Percentiles rank a stretch among this genome's conserved stretches.
These are phyloP conservation scores for Ptychadena robeensis DNA, from an alignment of 2,797 vertebrate species.

Conservation along the genomic window DNA sequence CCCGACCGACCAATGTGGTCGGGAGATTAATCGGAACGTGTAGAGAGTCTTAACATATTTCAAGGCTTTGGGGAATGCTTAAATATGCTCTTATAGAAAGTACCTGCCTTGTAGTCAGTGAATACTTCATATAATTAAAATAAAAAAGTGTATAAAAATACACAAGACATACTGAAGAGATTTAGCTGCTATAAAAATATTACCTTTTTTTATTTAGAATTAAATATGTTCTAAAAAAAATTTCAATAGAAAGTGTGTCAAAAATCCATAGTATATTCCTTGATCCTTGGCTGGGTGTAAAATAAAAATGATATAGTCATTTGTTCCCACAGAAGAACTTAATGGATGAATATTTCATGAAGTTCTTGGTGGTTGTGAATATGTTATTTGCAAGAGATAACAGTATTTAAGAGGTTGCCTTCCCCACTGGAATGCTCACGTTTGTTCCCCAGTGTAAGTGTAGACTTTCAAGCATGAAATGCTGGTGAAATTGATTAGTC, in stretches of 20 bases:
- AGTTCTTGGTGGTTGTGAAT: not conserved
- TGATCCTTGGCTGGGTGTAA: not conserved
- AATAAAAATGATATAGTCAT: constrained; percentile 6
- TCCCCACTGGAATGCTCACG: not conserved
- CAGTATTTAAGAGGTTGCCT: not conserved
- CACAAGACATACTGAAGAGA: not conserved
- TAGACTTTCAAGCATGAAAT: not conserved
- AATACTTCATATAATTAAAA: not conserved
- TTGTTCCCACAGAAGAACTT: not conserved
- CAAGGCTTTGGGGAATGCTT: not conserved
- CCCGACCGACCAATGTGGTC: too few relatives aligned
- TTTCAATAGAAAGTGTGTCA: not conserved
- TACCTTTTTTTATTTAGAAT: not conserved
- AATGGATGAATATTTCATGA: not conserved
- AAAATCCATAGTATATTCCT: not conserved
- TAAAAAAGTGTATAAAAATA: constrained; percentile 3
- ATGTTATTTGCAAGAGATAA: not conserved
- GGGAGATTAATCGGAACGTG: too few relatives aligned
- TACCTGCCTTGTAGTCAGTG: not conserved
- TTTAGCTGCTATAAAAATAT: not conserved
- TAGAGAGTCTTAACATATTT: not conserved
- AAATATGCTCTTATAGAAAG: not conserved
- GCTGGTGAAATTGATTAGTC: not conserved
- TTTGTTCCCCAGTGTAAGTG: not conserved
- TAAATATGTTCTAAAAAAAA: not conserved